Percentiles rank a stretch among this genome's conserved stretches.
Conservation (phyloP, 2,888 invertebrate species). For the Drosophila eohydei region DNA sequence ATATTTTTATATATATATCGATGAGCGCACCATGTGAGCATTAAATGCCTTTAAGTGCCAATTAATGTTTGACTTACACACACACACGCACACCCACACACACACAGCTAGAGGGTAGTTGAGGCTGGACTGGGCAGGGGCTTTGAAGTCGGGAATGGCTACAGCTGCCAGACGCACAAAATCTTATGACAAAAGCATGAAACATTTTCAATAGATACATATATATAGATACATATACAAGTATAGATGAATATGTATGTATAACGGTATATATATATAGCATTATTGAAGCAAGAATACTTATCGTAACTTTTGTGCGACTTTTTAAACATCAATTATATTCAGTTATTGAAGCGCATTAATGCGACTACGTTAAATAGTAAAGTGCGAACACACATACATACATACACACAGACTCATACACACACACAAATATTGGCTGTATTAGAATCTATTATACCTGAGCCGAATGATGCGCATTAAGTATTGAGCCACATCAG, state of each 20-base stretch:
- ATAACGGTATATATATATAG: constrained; percentile 15
- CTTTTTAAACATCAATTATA: constrained; percentile 74
- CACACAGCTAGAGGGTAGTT: constrained; percentile 3
- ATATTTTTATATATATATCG: constrained; percentile 20
- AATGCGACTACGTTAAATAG: constrained; percentile 62
- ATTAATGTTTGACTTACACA: constrained; percentile 72
- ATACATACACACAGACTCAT: constrained; percentile 1
- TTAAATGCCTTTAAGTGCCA: constrained; percentile 77
- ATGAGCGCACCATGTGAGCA: constrained; percentile 55
- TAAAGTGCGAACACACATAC: constrained; percentile 9
- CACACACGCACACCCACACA: constrained; percentile 23
- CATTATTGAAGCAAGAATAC: constrained; percentile 40
- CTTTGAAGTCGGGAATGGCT: constrained; percentile 48
- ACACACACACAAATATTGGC: background rate
- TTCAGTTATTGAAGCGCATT: constrained; percentile 71
- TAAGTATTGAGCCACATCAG: constrained; percentile 46
- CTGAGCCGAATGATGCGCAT: constrained; percentile 50
- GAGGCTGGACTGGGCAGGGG: constrained; percentile 31
- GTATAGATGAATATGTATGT: constrained; percentile 1
- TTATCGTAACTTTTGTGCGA: constrained; percentile 70
- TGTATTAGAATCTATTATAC: constrained; percentile 30
- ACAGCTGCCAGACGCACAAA: constrained; percentile 70
- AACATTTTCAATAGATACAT: constrained; percentile 51
- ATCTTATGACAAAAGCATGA: constrained; percentile 65
- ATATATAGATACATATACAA: constrained; percentile 16